Conservation (phyloP, 2,113 vertebrate species). For the Pluvialis apricaria region DNA sequence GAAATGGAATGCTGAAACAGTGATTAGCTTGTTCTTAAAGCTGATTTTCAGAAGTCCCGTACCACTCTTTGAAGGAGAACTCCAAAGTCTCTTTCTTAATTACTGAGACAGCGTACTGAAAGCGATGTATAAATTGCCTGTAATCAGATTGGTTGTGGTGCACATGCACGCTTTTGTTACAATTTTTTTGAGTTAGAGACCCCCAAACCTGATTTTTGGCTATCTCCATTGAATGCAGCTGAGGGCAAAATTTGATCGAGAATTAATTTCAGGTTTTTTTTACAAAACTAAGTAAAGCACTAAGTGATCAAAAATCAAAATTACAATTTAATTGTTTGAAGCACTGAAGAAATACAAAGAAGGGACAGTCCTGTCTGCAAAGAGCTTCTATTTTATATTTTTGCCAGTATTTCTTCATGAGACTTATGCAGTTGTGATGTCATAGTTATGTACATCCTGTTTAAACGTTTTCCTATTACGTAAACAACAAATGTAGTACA, state of each 20-base stretch:
- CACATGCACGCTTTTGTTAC: background rate
- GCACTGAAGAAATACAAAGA: background rate
- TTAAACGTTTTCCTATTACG: background rate
- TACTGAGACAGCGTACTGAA: background rate
- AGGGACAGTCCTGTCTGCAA: background rate
- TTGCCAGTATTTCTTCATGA: background rate
- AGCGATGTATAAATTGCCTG: background rate
- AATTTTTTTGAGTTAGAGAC: background rate
- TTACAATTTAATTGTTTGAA: background rate
- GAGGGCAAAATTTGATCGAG: background rate
- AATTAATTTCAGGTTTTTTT: background rate
- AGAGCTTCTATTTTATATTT: background rate
- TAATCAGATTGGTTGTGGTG: background rate
- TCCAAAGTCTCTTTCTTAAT: slow-evolving; percentile 17
- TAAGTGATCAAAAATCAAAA: background rate
- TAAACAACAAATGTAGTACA: background rate
- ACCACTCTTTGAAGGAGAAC: background rate
- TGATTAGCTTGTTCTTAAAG: slow-evolving; percentile 29
- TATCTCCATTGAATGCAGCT: background rate
- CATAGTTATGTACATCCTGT: background rate
- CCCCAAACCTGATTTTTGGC: background rate
- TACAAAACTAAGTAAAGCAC: background rate
- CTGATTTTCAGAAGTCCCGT: background rate
- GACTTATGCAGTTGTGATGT: background rate
- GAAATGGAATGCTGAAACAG: background rate